Conservation (phyloP, 2,888 invertebrate species). For the Amphipoea lucens region DNA sequence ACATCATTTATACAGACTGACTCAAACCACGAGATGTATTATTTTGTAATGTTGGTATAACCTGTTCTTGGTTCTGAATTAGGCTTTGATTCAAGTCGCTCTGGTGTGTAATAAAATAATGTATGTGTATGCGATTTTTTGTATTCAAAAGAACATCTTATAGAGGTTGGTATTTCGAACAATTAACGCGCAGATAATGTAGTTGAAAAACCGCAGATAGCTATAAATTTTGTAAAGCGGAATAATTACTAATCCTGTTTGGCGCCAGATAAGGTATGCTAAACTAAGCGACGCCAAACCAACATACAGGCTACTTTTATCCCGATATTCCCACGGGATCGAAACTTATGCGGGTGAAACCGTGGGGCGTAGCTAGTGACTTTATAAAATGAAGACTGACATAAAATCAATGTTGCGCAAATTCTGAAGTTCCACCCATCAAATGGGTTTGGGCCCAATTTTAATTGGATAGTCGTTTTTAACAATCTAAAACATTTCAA, state of each 20-base stretch:
- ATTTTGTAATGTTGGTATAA: neutral
- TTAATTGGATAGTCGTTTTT: neutral
- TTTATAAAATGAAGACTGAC: neutral
- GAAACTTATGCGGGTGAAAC: too few relatives aligned
- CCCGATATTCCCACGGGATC: too few relatives aligned
- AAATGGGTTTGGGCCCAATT: neutral
- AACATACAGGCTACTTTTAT: too few relatives aligned
- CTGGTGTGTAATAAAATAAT: too few relatives aligned
- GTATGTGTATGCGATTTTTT: neutral
- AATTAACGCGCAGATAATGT: slow-evolving; percentile 16
- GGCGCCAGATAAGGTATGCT: slow-evolving; percentile 56
- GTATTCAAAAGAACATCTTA: neutral
- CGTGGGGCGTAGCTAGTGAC: too few relatives aligned
- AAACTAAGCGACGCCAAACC: slow-evolving; percentile 32
- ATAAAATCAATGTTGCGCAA: neutral
- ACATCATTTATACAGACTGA: neutral
- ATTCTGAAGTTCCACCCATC: neutral
- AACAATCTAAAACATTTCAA: neutral
- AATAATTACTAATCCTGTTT: slow-evolving; percentile 37
- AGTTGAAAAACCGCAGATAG: slow-evolving; percentile 7
- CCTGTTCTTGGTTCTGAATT: neutral
- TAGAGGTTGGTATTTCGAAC: slow-evolving; percentile 7
- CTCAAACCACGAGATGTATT: neutral
- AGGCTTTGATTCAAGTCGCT: neutral
- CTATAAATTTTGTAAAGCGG: slow-evolving; percentile 17